Evolutionary conservation across 1,140 invertebrate species (phyloP), one percentile per base, ranked within the genome.

Genomic region (Neodiprion fabricii): DNA sequence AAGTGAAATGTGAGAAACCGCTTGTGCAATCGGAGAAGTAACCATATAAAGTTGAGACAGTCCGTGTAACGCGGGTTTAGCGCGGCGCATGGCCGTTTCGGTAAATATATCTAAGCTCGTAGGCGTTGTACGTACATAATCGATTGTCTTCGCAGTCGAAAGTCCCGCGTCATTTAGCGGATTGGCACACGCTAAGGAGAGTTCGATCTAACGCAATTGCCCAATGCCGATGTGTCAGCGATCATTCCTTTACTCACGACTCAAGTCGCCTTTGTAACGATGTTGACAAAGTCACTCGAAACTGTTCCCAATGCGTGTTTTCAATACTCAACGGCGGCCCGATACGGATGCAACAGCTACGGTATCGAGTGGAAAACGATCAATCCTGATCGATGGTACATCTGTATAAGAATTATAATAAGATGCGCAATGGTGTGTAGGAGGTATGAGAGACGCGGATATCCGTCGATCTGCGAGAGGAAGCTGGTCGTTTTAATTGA

Each of bases 1-100:
- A 40, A 61, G 53, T 61, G 53, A 61, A 61, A 61, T 61, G 53
- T 61, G 53, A 61, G 53, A 61, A 61, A 61, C 53, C 53, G 28
- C 28, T 61, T 61, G n/a, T 61, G n/a, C 53, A 14, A 11, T 4
- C 53, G 28, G 28, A 40, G 28, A 14, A 61, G 11, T 61, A 61
- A 61, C 53, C 53, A 9, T 61, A 61, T 61, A 61, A 61, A 61
- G 53, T 14, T 61, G 53, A 61, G 53, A 61, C n/a, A 61, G 28
- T 40, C 28, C 5, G 28, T 40, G 28, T 40, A 40, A 17, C 53
- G 53, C 11, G 11, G 11, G 53, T 61, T 17, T 12, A 61, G 4
- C 9, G 53, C 53, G n/a, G 53, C 53, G 11, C n/a, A 12, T 17
- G 53, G 4, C 9, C 53, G 5, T 61, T 61, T 61, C n/a, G 53